Evolutionary conservation across 2,888 invertebrate genomes (phyloP).

Genomic region (Brenthis ino): DNA sequence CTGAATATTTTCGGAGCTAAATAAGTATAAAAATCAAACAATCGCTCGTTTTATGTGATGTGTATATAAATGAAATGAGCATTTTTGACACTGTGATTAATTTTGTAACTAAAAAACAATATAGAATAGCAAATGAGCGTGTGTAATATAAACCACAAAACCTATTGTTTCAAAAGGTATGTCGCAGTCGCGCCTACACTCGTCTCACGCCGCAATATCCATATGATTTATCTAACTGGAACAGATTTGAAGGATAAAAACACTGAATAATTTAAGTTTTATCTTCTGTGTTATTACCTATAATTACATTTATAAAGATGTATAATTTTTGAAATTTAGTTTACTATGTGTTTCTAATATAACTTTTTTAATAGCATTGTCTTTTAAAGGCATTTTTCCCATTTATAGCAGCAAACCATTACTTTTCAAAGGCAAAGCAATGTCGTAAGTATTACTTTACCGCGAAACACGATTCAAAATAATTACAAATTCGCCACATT

Average conservation of each 20-base stretch:
- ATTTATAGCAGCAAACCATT: background rate
- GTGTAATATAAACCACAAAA: conserved; percentile 21
- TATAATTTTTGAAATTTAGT: no score
- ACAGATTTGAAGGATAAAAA: conserved; percentile 25
- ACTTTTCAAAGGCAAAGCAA: background rate
- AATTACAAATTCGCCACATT: conserved; percentile 3
- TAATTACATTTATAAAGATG: no score
- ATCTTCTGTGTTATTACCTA: no score
- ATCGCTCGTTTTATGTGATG: no score
- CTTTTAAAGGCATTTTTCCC: background rate
- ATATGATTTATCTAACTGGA: conserved; percentile 20
- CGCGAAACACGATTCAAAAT: conserved; percentile 1
- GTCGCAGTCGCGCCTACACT: conserved; percentile 25
- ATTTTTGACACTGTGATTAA: conserved; percentile 3
- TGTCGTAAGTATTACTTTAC: background rate
- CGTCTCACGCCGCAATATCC: conserved; percentile 19
- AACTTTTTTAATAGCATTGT: background rate
- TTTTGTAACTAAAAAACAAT: conserved; percentile 25
- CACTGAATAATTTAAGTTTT: background rate
- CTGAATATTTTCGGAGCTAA: no score
- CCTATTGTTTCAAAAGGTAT: conserved; percentile 25
- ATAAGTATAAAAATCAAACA: no score
- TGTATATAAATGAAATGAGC: background rate
- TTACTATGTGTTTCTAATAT: no score
- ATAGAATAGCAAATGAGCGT: conserved; percentile 25